Base-by-base conservation (phyloP, 2,113 vertebrate species). In the Arothron firmamentum region DNA sequence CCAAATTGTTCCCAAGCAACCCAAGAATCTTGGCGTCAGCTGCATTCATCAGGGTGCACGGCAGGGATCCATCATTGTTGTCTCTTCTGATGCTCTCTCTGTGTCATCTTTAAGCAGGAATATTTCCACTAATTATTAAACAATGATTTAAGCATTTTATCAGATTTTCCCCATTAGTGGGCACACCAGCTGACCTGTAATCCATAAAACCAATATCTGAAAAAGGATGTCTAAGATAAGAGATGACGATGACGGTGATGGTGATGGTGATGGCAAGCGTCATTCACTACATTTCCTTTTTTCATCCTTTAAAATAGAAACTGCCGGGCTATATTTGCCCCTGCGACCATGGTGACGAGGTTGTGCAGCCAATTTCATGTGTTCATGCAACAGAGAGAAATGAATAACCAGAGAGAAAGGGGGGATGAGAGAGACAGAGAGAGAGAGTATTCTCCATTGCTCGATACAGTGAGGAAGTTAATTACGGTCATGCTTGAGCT, bases 271-370 rank as follows among this genome's bases (percentile, higher is more conserved):
- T 55, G 58, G 19, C 16, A 31, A 57, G 28, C 13, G 31, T n/a
- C 74, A 73, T 67, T 80, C 72, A 79, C 57, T 59, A 34, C 12
- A 48, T 60, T 20, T 49, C 47, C 47, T 19, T 49, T 45, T 45
- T 57, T 34, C 47, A 21, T n/a, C 38, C 62, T 71, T 64, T 62
- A 23, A 79, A 80, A 76, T 67, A 77, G 74, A 72, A 78, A 65
- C n/a, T 2, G 31, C 23, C 53, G 59, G 21, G 55, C 57, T 62
- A 70, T 71, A 71, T 85, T 82, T 72, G 64, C 64, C 67, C 56
- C 57, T 19, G 79, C 23, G 62, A 45, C 81, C 74, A 85, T 82
- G 76, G 81, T 66, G 63, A 83, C 10, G 53, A 56, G 56, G 52
- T 59, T 57, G 17, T 56, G 58, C 51, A 62, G 56, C 28, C 48